These are phyloP conservation scores for Nebria salina DNA, from an alignment of 2,888 invertebrate species.

Conservation along the genomic window DNA sequence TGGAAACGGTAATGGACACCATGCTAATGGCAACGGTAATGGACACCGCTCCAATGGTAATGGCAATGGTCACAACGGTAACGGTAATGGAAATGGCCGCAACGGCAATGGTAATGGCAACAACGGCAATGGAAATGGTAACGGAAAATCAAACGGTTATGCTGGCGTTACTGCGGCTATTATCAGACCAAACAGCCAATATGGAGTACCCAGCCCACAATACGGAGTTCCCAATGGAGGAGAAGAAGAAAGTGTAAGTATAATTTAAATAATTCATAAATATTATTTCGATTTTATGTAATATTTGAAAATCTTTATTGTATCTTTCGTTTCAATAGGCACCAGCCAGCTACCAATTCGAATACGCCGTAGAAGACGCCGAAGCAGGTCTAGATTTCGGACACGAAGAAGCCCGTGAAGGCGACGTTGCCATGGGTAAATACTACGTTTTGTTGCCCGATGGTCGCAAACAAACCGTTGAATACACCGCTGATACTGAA, in stretches of 20 bases:
- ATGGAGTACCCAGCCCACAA: slow-evolving; percentile 30
- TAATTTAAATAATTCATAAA: not conserved
- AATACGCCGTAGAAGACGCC: slow-evolving; percentile 72
- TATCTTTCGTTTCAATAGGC: slow-evolving; percentile 53
- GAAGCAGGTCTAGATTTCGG: slow-evolving; percentile 76
- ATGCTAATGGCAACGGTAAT: slow-evolving; percentile 24
- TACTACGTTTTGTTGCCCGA: slow-evolving; percentile 76
- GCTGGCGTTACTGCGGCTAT: slow-evolving; percentile 51
- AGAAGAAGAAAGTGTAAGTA: slow-evolving; percentile 28
- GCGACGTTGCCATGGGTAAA: slow-evolving; percentile 72
- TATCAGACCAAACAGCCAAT: slow-evolving; percentile 49
- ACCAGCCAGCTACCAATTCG: slow-evolving; percentile 71
- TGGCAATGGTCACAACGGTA: slow-evolving; percentile 37
- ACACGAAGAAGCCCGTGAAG: slow-evolving; percentile 72
- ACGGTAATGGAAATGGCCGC: slow-evolving; percentile 45
- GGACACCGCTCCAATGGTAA: slow-evolving; percentile 32
- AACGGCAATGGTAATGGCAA: slow-evolving; percentile 25
- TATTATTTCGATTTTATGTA: not conserved
- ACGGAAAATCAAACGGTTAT: slow-evolving; percentile 20
- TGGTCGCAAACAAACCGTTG: slow-evolving; percentile 73
- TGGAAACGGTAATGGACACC: slow-evolving; percentile 17
- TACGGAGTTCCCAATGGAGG: slow-evolving; percentile 40
- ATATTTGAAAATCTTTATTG: not conserved
- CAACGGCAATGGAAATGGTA: slow-evolving; percentile 47
- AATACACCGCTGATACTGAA: slow-evolving; percentile 72